phyloP scores from a whole-genome alignment of 2,113 vertebrate genomes.

The Alces alces region DNA sequence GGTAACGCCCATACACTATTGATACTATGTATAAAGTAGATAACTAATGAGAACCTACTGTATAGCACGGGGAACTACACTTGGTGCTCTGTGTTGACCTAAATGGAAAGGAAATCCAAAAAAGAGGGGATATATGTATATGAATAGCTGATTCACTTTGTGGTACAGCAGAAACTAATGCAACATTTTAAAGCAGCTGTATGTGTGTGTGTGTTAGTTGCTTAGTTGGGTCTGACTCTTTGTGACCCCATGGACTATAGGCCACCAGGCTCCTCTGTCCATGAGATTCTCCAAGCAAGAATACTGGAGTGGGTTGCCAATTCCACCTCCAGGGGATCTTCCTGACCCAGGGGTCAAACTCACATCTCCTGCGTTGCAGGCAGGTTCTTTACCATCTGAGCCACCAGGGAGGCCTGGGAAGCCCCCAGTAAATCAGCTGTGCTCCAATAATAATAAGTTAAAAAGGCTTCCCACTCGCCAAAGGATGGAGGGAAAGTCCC shows the following conservation, averaged over 20 bases:
- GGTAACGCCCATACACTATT: neutral
- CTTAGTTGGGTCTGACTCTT: neutral
- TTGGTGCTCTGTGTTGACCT: neutral
- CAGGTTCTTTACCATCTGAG: neutral
- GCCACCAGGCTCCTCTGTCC: neutral
- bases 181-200: neutral
- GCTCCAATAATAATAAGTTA: neutral
- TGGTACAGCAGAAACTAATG: neutral
- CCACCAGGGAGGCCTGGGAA: fast-evolving
- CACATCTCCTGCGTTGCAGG: neutral
- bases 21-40: neutral
- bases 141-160: neutral
- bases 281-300: neutral
- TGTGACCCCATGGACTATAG: neutral
- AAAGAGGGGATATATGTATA: neutral
- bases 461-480: neutral
- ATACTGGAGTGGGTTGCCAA: neutral
- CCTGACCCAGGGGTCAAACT: neutral
- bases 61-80: neutral
- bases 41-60: neutral
- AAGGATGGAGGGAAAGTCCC: neutral
- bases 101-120: neutral
- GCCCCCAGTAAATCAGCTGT: neutral
- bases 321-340: neutral
- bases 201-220: neutral